Base-by-base conservation (phyloP, 2,797 vertebrate species). In the Leptatherina wallacei region DNA sequence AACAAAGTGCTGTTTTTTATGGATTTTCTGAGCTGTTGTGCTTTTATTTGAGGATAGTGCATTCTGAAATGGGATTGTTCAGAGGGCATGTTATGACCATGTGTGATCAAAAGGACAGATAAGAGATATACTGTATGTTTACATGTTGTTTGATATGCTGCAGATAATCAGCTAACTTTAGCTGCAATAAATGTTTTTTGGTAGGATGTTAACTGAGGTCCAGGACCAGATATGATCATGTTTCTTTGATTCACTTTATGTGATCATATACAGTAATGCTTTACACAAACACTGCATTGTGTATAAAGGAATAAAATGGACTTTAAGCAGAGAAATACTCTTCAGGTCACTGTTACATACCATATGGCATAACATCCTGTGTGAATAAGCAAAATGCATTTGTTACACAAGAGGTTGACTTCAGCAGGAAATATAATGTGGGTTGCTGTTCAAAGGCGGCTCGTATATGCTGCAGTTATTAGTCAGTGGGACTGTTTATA, bases 401-500 rank as follows among this genome's bases (percentile, higher is more conserved):
- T 33, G 54, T 33, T 47, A 47, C 32, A 47, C 29, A 58, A 67
- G 54, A 42, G n/a, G 27, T n/a, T 10, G 22, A 49, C 66, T 11
- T 59, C 2, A 27, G 8, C 49, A 24, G 49, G 30, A 67, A 42
- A 47, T 38, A 49, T 10, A 36, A 29, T n/a, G 66, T 69, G 32
- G 57, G 67, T 20, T 58, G 29, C 20, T 35, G 32, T n/a, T 59
- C 30, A 49, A 8, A 33, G 9, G 42, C 55, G n/a, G 36, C 38
- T 44, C 29, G 13, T 36, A 8, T 14, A 14, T 29, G 33, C 24
- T 14, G 18, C 16, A 49, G 47, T 24, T 20, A 14, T 69, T 40
- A 52, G 57, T 61, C 33, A 69, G 22, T 60, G 42, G 12, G n/a
- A 20, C 55, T 40, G 44, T 69, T 61, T 69, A 54, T 52, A 52